Evolutionary conservation across 2,888 invertebrate species (phyloP).

Genomic region (Metallyticus violacea): DNA sequence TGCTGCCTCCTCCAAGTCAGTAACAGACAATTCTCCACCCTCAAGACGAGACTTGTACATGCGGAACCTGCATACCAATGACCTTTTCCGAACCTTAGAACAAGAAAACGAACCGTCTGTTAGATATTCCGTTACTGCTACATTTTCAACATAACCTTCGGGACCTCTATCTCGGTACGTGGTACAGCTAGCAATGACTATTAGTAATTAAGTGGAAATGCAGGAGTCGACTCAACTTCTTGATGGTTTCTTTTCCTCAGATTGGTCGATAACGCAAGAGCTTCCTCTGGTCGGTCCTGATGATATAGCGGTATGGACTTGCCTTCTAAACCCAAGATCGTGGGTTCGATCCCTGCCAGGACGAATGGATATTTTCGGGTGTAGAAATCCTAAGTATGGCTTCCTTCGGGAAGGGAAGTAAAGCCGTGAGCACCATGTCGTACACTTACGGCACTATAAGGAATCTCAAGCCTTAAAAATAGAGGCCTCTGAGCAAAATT

Average conservation of each 20-base stretch:
- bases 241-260: not conserved
- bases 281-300: no score
- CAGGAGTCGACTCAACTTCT: not conserved
- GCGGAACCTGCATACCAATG: not conserved
- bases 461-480: no score
- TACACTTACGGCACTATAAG: no score
- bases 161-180: not conserved
- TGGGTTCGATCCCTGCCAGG: no score
- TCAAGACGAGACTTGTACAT: not conserved
- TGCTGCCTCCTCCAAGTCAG: not conserved
- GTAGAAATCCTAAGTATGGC: no score
- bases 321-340: no score
- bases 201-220: not conserved
- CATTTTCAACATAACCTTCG: not conserved
- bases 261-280: not conserved
- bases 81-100: not conserved
- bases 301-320: no score
- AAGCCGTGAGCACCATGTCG: no score
- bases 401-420: no score
- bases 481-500: no score
- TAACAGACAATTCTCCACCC: not conserved
- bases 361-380: no score
- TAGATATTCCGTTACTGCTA: slow-evolving; percentile 18
- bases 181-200: not conserved
- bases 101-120: slow-evolving; percentile 19